Conservation (phyloP, 1,140 invertebrate genomes). For the Sarcophaga peregrina region DNA sequence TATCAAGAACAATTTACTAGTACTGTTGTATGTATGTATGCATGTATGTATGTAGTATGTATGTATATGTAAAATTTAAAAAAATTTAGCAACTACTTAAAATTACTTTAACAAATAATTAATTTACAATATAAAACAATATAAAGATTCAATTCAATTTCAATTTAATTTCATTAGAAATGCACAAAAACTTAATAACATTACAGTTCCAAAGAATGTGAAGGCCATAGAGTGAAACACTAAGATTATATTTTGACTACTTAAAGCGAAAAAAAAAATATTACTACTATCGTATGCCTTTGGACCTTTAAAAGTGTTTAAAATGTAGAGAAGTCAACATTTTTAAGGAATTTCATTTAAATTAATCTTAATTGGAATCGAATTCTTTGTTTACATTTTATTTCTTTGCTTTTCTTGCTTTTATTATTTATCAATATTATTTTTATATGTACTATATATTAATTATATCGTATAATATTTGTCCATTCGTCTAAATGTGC, state of each 20-base stretch:
- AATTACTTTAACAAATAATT: neutral
- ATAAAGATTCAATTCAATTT: neutral
- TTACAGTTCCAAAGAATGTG: neutral
- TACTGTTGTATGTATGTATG: neutral
- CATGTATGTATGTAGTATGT: no score
- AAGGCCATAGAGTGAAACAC: neutral
- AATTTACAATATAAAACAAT: constrained; percentile 9
- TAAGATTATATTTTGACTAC: neutral
- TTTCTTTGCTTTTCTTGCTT: no score
- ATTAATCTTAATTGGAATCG: no score
- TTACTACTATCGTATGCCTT: no score
- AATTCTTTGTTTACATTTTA: no score
- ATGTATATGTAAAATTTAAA: constrained; percentile 5
- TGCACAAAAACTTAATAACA: neutral
- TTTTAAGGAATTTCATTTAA: no score
- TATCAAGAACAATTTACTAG: constrained; percentile 7
- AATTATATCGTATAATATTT: no score
- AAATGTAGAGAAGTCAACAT: no score
- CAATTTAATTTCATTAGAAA: neutral
- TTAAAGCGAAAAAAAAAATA: neutral
- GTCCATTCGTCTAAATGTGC: no score
- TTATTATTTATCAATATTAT: no score
- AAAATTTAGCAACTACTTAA: constrained; percentile 25
- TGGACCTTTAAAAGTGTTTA: no score
- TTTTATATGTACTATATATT: no score